A percentile compares a stretch with the other conserved stretches of the same genome.
phyloP scores from a whole-genome alignment of 2,797 vertebrate species.

The Toxotes lorentzi region DNA sequence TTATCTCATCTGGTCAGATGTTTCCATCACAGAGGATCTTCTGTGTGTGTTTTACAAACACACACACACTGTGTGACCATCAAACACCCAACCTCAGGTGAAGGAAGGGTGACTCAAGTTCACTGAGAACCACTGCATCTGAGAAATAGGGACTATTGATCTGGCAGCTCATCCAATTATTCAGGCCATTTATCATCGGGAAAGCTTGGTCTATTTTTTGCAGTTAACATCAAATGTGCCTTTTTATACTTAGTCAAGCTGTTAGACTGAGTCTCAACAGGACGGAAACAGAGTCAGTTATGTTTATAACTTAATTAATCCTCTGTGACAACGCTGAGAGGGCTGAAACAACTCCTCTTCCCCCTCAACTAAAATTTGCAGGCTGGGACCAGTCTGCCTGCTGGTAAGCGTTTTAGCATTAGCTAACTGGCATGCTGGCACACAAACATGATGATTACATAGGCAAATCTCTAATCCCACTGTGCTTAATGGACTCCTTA shows the following conservation, averaged over 20 bases:
- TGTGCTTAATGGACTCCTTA: constrained; percentile 68
- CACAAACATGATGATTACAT: constrained; percentile 61
- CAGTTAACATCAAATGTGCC: neutral
- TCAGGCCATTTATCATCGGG: constrained; percentile 30
- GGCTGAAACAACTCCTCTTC: neutral
- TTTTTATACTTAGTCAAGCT: constrained; percentile 15
- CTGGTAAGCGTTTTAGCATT: constrained; percentile 60
- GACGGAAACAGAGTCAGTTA: neutral
- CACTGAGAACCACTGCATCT: constrained; percentile 31
- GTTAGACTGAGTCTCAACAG: neutral
- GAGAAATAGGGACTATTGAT: constrained; percentile 63
- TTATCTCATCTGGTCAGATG: constrained; percentile 50
- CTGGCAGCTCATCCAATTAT: constrained; percentile 43
- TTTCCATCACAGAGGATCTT: constrained; percentile 64
- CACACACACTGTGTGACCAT: neutral
- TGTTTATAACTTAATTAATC: constrained; percentile 21
- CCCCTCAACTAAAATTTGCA: constrained; percentile 37
- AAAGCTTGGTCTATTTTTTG: constrained; percentile 50
- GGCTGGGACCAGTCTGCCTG: constrained; percentile 40
- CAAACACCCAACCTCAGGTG: constrained; percentile 5
- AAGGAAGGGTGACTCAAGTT: constrained; percentile 58
- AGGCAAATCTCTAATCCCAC: constrained; percentile 69
- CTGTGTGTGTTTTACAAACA: constrained; percentile 49
- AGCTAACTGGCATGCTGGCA: constrained; percentile 55
- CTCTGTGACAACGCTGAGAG: neutral